Percentiles rank a stretch among this genome's conserved stretches.
These are phyloP conservation scores for Acromyrmex echinatior DNA, from an alignment of 1,140 invertebrate genomes.

Conservation along the genomic window DNA sequence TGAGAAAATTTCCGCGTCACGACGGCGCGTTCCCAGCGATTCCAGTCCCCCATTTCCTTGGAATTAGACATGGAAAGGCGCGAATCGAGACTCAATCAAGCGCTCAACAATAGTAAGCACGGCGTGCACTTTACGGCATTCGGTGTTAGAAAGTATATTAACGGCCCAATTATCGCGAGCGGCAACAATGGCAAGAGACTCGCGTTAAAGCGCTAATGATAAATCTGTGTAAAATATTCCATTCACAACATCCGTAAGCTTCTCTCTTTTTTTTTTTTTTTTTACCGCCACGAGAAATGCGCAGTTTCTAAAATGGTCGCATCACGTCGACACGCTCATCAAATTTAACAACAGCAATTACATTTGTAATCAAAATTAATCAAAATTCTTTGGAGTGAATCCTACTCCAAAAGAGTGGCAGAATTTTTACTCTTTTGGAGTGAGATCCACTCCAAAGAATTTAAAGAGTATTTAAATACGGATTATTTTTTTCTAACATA, in stretches of 20 bases:
- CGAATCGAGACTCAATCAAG: slow-evolving; percentile 37
- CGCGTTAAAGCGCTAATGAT: slow-evolving; percentile 45
- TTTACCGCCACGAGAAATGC: neutral
- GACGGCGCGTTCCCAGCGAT: slow-evolving; percentile 48
- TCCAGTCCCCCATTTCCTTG: slow-evolving; percentile 19
- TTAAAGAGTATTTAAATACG: neutral
- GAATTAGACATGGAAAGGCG: slow-evolving; percentile 50
- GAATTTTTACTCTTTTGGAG: too few species aligned
- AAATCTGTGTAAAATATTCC: slow-evolving; percentile 40
- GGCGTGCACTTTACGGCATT: neutral
- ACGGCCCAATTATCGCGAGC: slow-evolving; percentile 49
- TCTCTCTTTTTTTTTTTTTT: neutral
- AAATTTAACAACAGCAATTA: neutral
- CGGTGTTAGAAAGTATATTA: slow-evolving; percentile 45
- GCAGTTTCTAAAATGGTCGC: slow-evolving; percentile 9
- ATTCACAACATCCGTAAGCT: slow-evolving; percentile 30
- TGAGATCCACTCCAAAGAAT: too few species aligned
- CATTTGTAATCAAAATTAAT: neutral
- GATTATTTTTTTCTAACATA: neutral
- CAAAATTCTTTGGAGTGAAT: neutral
- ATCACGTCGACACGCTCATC: neutral
- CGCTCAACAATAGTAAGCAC: slow-evolving; percentile 35
- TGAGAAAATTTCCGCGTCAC: slow-evolving; percentile 49
- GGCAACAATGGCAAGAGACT: slow-evolving; percentile 42
- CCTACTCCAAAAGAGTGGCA: too few species aligned